A percentile compares a stretch with the other conserved stretches of the same genome.
phyloP scores from a whole-genome alignment of 1,140 invertebrate genomes.

The Tetragnatha versicolor region DNA sequence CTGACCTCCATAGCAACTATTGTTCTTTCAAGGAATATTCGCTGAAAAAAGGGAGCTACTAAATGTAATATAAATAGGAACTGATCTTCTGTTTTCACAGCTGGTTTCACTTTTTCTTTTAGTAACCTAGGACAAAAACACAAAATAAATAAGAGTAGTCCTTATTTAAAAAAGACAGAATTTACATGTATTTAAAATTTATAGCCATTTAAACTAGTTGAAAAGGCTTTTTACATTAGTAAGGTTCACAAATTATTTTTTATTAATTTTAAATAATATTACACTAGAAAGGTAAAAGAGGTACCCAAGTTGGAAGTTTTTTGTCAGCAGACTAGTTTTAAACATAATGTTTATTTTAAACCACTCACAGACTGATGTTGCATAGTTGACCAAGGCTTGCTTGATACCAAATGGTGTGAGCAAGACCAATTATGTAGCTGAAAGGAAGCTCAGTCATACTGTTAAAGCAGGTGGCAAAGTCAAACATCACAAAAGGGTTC shows the following conservation, averaged over 20 bases:
- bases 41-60: constrained; percentile 85
- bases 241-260: no score
- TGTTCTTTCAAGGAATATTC: constrained; percentile 81
- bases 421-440: constrained; percentile 82
- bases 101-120: constrained; percentile 79
- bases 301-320: no score
- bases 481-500: constrained; percentile 73
- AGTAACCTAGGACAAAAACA: constrained; percentile 79
- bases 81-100: constrained; percentile 87
- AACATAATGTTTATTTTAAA: no score
- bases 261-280: no score
- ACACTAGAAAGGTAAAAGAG: no score
- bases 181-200: no score
- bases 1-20: constrained; percentile 75
- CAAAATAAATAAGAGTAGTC: no score
- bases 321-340: no score
- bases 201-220: no score
- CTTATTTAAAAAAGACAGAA: no score
- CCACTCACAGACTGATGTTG: constrained; percentile 62
- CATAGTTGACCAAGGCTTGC: constrained; percentile 67
- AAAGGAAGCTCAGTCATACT: constrained; percentile 83
- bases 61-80: constrained; percentile 90
- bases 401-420: constrained; percentile 75
- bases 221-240: no score
- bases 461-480: constrained; percentile 81